Percentiles rank a stretch among this genome's conserved stretches.
phyloP scores from a whole-genome alignment of 2,888 invertebrate genomes.

The Stomorhina lunata region DNA sequence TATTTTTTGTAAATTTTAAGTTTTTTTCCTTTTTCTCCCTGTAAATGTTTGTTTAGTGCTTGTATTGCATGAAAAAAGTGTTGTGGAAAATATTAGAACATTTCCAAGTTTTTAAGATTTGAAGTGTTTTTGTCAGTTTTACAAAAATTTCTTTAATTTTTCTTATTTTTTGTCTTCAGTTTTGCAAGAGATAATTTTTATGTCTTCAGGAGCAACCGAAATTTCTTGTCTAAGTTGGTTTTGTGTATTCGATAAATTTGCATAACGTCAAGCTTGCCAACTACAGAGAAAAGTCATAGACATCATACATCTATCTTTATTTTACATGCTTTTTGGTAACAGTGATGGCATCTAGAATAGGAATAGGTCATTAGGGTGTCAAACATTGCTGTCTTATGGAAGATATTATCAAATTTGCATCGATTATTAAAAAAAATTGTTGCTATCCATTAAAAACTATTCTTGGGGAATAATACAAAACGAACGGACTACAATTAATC shows the following conservation, averaged over 20 bases:
- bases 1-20: background rate
- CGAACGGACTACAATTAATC: too few relatives aligned
- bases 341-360: background rate
- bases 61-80: background rate
- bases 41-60: conserved; percentile 10
- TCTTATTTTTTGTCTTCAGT: background rate
- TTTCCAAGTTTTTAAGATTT: conserved; percentile 59
- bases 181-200: conserved; percentile 47
- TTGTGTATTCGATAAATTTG: conserved; percentile 44
- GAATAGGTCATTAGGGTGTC: background rate
- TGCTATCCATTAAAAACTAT: too few relatives aligned
- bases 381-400: too few relatives aligned
- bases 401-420: too few relatives aligned
- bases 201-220: conserved; percentile 42
- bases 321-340: conserved; percentile 12
- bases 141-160: conserved; percentile 36
- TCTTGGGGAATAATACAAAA: background rate
- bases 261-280: conserved; percentile 62
- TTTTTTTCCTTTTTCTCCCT: background rate
- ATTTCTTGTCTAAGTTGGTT: conserved; percentile 22
- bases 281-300: conserved; percentile 49
- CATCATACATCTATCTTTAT: conserved; percentile 46
- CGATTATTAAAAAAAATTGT: too few relatives aligned
- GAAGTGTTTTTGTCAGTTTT: conserved; percentile 63
- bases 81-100: conserved; percentile 33